These are phyloP conservation scores for Whitmania pigra DNA, from an alignment of 1,140 invertebrate genomes.

Conservation along the genomic window DNA sequence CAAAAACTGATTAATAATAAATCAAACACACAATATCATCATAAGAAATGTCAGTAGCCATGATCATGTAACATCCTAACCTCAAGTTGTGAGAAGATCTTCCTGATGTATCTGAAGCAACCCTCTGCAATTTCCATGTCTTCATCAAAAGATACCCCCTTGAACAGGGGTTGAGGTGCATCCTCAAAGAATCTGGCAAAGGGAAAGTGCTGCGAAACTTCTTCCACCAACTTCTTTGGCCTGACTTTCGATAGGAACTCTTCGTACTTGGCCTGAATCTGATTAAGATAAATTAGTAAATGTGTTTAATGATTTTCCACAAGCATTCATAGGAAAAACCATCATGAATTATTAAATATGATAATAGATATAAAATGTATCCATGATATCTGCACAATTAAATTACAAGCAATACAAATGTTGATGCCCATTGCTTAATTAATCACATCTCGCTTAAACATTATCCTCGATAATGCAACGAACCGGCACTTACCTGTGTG, in stretches of 20 bases:
- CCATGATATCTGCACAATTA: too few relatives aligned
- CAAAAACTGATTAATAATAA: too few relatives aligned
- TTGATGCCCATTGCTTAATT: too few relatives aligned
- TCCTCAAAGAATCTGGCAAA: conserved; percentile 52
- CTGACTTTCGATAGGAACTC: conserved; percentile 60
- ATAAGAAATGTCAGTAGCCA: neutral
- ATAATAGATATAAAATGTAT: conserved; percentile 18
- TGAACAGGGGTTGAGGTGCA: conserved; percentile 83
- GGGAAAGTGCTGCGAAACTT: conserved; percentile 60
- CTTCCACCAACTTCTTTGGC: conserved; percentile 36
- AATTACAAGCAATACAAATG: too few relatives aligned
- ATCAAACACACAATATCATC: too few relatives aligned
- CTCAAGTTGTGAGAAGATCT: conserved; percentile 90
- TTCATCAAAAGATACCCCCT: conserved; percentile 61
- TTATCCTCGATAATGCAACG: neutral
- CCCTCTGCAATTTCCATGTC: conserved; percentile 82
- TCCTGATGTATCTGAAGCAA: conserved; percentile 85
- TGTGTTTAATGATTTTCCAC: too few relatives aligned
- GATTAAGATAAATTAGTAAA: too few relatives aligned
- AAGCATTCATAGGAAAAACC: too few relatives aligned
- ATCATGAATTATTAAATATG: conserved; percentile 45
- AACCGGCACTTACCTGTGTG: conserved; percentile 40
- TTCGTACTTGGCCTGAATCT: conserved; percentile 78
- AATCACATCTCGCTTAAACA: too few relatives aligned
- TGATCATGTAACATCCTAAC: conserved; percentile 26